These are phyloP conservation scores for Saiga tatarica DNA, from an alignment of 2,113 vertebrate species.

Conservation along the genomic window DNA sequence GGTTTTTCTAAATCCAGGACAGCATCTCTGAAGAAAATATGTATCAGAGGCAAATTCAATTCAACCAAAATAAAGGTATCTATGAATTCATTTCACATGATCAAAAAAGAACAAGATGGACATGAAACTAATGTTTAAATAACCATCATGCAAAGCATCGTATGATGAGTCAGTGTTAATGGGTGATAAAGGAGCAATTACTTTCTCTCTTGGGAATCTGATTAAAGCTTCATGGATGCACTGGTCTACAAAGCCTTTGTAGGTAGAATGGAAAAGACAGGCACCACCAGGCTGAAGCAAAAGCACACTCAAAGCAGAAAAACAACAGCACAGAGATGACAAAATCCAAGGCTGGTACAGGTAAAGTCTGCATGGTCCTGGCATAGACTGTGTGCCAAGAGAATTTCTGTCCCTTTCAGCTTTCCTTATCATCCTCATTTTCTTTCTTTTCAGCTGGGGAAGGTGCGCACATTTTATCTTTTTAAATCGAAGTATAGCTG, in stretches of 20 bases:
- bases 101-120: neutral
- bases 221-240: neutral
- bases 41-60: neutral
- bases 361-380: neutral
- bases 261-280: neutral
- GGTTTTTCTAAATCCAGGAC: neutral
- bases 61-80: neutral
- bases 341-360: neutral
- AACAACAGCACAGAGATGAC: neutral
- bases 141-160: neutral
- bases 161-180: neutral
- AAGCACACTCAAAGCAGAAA: neutral
- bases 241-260: neutral
- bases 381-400: neutral
- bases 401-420: neutral
- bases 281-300: neutral
- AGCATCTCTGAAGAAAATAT: neutral
- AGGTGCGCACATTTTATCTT: neutral
- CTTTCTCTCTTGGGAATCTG: neutral
- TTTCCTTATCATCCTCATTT: neutral
- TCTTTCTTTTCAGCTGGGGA: neutral
- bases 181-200: neutral
- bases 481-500: neutral
- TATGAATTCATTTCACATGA: neutral
- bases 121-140: neutral